Conservation (phyloP, 2,113 vertebrate genomes). For the Piaya cayana region DNA sequence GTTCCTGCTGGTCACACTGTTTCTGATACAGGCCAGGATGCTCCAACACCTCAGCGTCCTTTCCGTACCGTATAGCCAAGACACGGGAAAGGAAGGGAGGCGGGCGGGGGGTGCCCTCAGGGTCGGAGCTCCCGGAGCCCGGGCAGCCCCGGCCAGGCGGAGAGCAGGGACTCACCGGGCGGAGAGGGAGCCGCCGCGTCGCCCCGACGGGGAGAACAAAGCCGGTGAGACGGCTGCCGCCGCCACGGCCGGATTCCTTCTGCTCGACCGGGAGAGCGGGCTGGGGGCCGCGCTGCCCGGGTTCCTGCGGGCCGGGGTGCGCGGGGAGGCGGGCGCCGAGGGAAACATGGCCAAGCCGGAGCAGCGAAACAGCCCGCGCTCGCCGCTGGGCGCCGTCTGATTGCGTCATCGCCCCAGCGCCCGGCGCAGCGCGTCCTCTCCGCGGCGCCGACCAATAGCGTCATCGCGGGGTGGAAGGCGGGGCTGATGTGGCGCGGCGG, state of each 20-base stretch:
- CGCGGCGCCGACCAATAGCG: too few species aligned
- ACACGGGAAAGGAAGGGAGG: too few species aligned
- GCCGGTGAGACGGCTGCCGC: conserved; percentile 42
- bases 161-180: conserved; percentile 66
- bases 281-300: conserved; percentile 36
- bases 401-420: neutral
- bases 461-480: neutral
- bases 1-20: too few species aligned
- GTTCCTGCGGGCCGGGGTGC: conserved; percentile 65
- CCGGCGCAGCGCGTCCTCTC: too few species aligned
- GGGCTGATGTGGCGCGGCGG: too few species aligned
- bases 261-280: conserved; percentile 59
- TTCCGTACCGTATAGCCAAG: too few species aligned
- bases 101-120: too few species aligned
- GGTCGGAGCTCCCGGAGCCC: too few species aligned
- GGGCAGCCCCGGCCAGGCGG: neutral
- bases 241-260: conserved; percentile 49
- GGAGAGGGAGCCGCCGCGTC: conserved; percentile 66
- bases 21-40: too few species aligned
- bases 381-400: neutral
- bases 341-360: conserved; percentile 57
- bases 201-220: conserved; percentile 70
- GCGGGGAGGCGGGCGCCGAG: conserved; percentile 54
- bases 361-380: rapidly evolving
- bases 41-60: too few species aligned